Conservation (phyloP, 2,797 vertebrate species). For the Muraenolepis orangiensis region DNA sequence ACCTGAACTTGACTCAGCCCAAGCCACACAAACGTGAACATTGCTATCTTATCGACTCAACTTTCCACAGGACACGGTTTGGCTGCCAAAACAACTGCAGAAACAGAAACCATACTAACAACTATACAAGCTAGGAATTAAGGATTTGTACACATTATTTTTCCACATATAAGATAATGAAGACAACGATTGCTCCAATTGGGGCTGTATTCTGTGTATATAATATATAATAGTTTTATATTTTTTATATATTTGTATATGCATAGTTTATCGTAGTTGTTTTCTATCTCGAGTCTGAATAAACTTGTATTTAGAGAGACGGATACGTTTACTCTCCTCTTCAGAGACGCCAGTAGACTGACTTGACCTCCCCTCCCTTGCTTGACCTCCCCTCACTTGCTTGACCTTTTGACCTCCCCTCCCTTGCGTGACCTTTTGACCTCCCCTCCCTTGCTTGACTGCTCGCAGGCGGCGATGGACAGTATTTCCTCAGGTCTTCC, state of each 20-base stretch:
- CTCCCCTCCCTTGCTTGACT: conserved; percentile 53
- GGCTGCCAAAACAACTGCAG: not conserved
- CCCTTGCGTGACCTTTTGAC: conserved; percentile 51
- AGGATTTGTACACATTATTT: not conserved
- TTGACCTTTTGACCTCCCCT: conserved; percentile 28
- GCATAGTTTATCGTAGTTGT: too few species aligned
- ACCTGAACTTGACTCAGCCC: not conserved
- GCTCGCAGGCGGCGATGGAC: conserved; percentile 81
- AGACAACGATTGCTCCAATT: not conserved
- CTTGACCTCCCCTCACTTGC: too few species aligned
- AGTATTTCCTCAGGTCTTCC: conserved; percentile 89
- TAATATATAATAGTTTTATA: too few species aligned
- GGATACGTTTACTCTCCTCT: not conserved
- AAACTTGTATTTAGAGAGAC: not conserved
- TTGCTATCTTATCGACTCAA: not conserved
- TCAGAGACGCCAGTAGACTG: not conserved
- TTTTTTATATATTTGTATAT: too few species aligned
- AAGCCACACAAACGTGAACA: not conserved
- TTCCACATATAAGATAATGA: not conserved
- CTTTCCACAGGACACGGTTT: too few species aligned
- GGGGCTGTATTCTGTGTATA: not conserved
- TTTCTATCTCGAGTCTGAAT: too few species aligned
- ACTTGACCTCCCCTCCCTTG: too few species aligned
- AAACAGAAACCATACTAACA: not conserved
- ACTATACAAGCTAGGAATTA: not conserved